Conservation (phyloP, 2,113 vertebrate species). For the Ancistrus triradiatus region DNA sequence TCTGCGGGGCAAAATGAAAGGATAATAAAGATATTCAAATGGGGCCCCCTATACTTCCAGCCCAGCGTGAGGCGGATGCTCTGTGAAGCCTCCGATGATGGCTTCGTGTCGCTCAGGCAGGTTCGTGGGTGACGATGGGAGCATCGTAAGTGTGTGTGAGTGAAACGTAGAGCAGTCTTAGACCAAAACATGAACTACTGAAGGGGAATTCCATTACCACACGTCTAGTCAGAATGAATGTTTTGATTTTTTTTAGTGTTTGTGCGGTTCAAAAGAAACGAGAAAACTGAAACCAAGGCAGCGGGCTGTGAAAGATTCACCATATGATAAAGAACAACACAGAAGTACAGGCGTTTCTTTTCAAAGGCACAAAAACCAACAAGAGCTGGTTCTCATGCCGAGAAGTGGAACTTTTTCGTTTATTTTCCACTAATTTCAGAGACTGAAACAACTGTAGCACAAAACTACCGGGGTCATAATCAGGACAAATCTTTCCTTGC, state of each 20-base stretch:
- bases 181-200: too few species aligned
- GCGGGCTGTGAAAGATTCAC: neutral
- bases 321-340: too few species aligned
- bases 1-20: constrained; percentile 62
- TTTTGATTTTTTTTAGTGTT: constrained; percentile 4
- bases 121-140: constrained; percentile 57
- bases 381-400: too few species aligned
- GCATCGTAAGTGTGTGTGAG: constrained; percentile 27
- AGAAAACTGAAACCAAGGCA: too few species aligned
- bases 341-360: neutral
- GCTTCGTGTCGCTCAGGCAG: constrained; percentile 35
- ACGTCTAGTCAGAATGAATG: neutral
- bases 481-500: too few species aligned
- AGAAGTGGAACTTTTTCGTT: too few species aligned
- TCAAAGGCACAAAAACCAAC: too few species aligned
- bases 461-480: too few species aligned
- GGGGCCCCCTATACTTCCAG: constrained; percentile 56
- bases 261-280: neutral
- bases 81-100: constrained; percentile 55
- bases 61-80: constrained; percentile 55
- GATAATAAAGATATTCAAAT: constrained; percentile 52
- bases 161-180: too few species aligned
- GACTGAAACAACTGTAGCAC: too few species aligned
- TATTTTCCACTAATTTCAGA: too few species aligned
- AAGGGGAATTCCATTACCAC: neutral